A percentile compares a stretch with the other conserved stretches of the same genome.
These are phyloP conservation scores for Urosaurus nigricauda DNA, from an alignment of 2,797 vertebrate species.

Conservation along the genomic window DNA sequence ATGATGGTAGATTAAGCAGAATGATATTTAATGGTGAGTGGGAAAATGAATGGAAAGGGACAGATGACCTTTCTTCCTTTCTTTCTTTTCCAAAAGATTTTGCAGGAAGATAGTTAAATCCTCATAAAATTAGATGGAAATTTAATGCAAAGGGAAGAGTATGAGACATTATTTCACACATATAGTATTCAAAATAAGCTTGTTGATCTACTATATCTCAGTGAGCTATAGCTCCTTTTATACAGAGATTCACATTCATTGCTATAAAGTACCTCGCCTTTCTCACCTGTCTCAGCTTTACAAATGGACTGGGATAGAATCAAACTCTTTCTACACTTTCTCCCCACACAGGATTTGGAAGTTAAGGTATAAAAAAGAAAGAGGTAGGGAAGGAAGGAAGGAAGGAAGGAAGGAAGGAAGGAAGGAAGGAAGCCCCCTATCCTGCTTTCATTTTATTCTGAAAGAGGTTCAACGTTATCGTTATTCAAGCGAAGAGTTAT, in stretches of 20 bases:
- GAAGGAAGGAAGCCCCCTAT: neutral
- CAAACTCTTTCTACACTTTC: neutral
- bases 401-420: neutral
- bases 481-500: neutral
- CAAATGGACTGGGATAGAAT: neutral
- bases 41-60: neutral
- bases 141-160: neutral
- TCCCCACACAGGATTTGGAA: too few relatives aligned
- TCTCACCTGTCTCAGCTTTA: neutral
- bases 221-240: neutral
- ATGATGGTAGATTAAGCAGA: constrained; percentile 1
- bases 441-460: neutral
- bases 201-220: neutral
- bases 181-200: neutral
- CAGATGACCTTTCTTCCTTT: neutral
- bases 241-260: neutral
- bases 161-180: too few relatives aligned
- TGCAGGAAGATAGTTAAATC: neutral
- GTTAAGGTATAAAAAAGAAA: neutral
- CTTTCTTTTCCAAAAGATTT: constrained; percentile 1
- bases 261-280: neutral
- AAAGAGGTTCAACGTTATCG: neutral
- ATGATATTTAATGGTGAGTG: neutral
- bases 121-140: neutral
- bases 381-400: too few relatives aligned